Evolutionary conservation across 2,797 vertebrate species (phyloP).

Genomic region (Rhincodon typus): DNA sequence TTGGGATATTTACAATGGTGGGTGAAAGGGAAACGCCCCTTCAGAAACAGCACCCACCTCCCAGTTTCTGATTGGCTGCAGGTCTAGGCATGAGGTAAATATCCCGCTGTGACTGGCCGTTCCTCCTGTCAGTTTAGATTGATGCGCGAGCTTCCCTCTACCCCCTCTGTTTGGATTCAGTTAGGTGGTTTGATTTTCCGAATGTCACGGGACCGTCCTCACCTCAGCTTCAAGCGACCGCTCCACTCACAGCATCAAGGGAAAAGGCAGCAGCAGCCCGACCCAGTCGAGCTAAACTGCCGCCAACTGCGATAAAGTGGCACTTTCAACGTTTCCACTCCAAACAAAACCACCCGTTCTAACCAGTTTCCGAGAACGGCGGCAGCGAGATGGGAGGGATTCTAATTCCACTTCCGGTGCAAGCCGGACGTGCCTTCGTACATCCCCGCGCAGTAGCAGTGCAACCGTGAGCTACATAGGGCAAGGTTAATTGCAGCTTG

Average conservation of each 20-base stretch:
- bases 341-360: not conserved
- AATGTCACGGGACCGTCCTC: not conserved
- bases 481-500: too few relatives aligned
- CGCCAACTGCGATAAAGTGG: not conserved
- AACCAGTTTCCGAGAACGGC: not conserved
- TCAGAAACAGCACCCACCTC: not conserved
- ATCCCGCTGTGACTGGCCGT: not conserved
- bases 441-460: not conserved
- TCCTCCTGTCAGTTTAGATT: not conserved
- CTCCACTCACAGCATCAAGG: not conserved
- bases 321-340: not conserved
- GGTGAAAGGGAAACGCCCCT: not conserved
- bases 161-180: not conserved
- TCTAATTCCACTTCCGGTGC: not conserved
- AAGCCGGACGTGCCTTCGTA: not conserved
- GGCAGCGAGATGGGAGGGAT: not conserved
- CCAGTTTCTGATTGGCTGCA: not conserved
- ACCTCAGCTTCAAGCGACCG: not conserved
- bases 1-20: constrained; percentile 19
- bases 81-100: too few relatives aligned
- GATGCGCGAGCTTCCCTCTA: not conserved
- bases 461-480: not conserved
- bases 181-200: not conserved
- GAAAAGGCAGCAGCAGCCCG: not conserved
- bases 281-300: not conserved